These are phyloP conservation scores for Enteromius viviparus DNA, from an alignment of 2,797 vertebrate genomes.

Conservation along the genomic window DNA sequence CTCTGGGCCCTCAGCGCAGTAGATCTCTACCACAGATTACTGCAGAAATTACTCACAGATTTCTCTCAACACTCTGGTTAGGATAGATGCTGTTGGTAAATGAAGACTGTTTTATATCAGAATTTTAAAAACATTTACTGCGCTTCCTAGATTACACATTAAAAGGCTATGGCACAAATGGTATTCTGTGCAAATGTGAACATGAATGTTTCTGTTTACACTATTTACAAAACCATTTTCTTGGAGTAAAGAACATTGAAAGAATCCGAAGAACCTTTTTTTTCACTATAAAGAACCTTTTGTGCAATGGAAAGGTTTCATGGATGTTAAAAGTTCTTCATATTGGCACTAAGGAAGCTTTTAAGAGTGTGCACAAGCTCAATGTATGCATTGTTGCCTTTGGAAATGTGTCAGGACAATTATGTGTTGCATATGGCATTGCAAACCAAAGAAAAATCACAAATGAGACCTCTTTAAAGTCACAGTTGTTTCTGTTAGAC, in stretches of 20 bases:
- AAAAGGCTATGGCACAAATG: neutral
- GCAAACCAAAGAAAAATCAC: neutral
- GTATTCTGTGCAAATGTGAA: neutral
- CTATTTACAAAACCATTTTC: neutral
- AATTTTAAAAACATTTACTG: neutral
- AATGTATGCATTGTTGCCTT: neutral
- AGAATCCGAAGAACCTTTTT: neutral
- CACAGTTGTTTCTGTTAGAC: constrained; percentile 4
- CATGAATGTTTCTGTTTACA: neutral
- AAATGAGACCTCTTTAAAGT: neutral
- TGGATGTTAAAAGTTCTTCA: neutral
- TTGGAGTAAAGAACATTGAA: neutral
- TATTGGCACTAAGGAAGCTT: neutral
- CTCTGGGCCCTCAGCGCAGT: constrained; percentile 41
- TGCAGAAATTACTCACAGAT: constrained; percentile 79
- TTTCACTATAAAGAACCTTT: neutral
- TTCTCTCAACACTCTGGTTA: constrained; percentile 61
- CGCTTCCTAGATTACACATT: neutral
- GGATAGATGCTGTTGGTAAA: constrained; percentile 28
- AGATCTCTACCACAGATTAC: constrained; percentile 69
- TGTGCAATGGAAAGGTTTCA: neutral
- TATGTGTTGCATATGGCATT: neutral
- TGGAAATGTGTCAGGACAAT: constrained; percentile 15
- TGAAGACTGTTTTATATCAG: neutral
- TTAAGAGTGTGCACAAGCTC: neutral